phyloP scores from a whole-genome alignment of 37 sponge, comb jelly and placozoan genomes.

The Oscarella lobularis region DNA sequence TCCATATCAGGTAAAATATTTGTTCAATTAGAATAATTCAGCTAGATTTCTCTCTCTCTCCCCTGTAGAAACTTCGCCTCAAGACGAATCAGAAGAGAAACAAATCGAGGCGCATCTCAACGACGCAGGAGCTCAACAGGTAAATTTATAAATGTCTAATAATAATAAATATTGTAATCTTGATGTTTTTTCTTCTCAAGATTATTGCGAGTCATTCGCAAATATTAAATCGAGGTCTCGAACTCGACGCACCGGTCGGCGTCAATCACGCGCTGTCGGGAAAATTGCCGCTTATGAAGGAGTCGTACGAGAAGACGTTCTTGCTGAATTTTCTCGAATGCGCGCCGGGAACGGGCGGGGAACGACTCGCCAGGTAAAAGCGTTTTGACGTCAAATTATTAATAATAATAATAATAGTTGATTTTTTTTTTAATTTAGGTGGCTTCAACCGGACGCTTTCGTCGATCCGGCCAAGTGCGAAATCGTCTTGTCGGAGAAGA shows the following conservation, averaged over 20 bases:
- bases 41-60: too few relatives aligned
- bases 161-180: background rate
- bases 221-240: constrained; percentile 51
- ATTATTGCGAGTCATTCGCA: background rate
- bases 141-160: background rate
- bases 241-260: constrained; percentile 27
- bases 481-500: constrained; percentile 12
- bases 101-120: background rate
- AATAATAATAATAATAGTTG: background rate
- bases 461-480: constrained; percentile 61
- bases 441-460: constrained; percentile 77
- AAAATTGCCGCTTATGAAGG: constrained; percentile 17
- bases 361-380: constrained; percentile 67
- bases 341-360: constrained; percentile 59
- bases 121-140: background rate
- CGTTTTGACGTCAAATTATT: background rate
- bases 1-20: constrained; percentile 49
- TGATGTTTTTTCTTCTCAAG: background rate
- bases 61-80: background rate
- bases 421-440: constrained; percentile 20
- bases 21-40: too few relatives aligned
- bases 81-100: background rate
- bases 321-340: constrained; percentile 69
- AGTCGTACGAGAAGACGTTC: constrained; percentile 47
- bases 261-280: constrained; percentile 45